Base-by-base conservation (phyloP, 2,888 invertebrate species). In the Himalopsyche tibetana region DNA sequence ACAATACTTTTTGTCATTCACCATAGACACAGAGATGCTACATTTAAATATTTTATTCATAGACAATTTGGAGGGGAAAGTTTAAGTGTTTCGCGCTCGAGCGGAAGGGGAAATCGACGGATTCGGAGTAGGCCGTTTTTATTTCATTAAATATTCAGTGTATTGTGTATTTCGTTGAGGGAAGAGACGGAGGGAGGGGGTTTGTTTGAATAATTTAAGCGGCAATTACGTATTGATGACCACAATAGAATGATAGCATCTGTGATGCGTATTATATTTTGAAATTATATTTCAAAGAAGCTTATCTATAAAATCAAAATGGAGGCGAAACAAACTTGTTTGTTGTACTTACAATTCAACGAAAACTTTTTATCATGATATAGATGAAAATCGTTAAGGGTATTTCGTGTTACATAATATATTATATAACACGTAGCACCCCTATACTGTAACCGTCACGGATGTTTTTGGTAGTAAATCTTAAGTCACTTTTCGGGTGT, bases 11-110 rank as follows among this genome's bases (percentile, higher is more conserved):
- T 63, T 63, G 63, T 63, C 19, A 63, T 63, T 63, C 15, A 63
- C 63, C 19, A 63, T 63, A 63, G 63, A 63, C 63, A 63, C 19
- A 8, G 63, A 56, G 63, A 63, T 19, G 63, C 28, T 63, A n/a
- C 63, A 63, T 63, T 63, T 63, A 28, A 63, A 63, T 63, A 63
- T 63, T 63, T 63, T 19, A 63, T 63, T 63, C 63, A 63, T 63
- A 63, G 63, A 63, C 19, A 63, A 63, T n/a, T 19, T n/a, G 19
- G 63, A 28, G 63, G 63, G 63, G 63, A 63, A 63, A 63, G 56
- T 56, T 56, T 56, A 56, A 56, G 63, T 63, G 63, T 63, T 63
- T 63, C 19, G 28, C 63, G 63, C 63, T 63, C 63, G 19, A 63
- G 19, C 63, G 63, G 63, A 63, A 63, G 63, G 63, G 28, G 63